Evolutionary conservation across 1,140 invertebrate genomes (phyloP).

Genomic region (Hermatobates lingyangjiaoensis): DNA sequence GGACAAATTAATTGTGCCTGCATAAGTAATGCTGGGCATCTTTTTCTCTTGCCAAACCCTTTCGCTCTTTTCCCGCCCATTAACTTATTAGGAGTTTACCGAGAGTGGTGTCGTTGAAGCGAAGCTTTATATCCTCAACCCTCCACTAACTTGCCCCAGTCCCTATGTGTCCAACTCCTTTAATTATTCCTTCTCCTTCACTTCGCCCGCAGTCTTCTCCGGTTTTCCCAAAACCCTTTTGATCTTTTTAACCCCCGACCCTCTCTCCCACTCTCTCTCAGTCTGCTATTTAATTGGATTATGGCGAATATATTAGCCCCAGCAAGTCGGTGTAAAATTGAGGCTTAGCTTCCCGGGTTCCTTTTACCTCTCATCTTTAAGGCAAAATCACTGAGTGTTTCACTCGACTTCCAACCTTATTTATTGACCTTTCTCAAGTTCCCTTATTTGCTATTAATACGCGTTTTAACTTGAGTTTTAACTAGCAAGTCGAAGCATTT

Average conservation of each 20-base stretch:
- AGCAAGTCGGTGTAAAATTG: constrained; percentile 7
- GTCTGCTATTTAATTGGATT: constrained; percentile 13
- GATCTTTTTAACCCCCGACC: not conserved
- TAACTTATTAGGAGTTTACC: constrained; percentile 14
- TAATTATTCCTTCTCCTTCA: constrained; percentile 8
- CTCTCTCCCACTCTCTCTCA: constrained; percentile 6
- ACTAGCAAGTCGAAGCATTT: too few relatives aligned
- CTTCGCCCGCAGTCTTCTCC: not conserved
- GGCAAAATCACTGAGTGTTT: too few relatives aligned
- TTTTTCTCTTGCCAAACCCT: not conserved
- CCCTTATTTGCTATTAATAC: too few relatives aligned
- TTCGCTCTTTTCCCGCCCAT: constrained; percentile 11
- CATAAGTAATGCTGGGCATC: constrained; percentile 14
- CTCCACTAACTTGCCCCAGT: not conserved
- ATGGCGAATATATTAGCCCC: constrained; percentile 12
- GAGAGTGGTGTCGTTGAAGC: not conserved
- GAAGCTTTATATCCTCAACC: not conserved
- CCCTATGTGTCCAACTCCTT: constrained; percentile 13
- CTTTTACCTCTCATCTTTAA: not conserved
- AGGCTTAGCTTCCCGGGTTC: constrained; percentile 4
- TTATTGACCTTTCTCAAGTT: too few relatives aligned
- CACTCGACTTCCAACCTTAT: too few relatives aligned
- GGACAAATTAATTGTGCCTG: constrained; percentile 16
- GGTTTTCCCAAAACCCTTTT: not conserved
- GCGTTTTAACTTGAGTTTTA: too few relatives aligned